Percentiles rank a stretch among this genome's conserved stretches.
Evolutionary conservation across 2,888 invertebrate species (phyloP).

Genomic region (Lasioglossum malachurum): DNA sequence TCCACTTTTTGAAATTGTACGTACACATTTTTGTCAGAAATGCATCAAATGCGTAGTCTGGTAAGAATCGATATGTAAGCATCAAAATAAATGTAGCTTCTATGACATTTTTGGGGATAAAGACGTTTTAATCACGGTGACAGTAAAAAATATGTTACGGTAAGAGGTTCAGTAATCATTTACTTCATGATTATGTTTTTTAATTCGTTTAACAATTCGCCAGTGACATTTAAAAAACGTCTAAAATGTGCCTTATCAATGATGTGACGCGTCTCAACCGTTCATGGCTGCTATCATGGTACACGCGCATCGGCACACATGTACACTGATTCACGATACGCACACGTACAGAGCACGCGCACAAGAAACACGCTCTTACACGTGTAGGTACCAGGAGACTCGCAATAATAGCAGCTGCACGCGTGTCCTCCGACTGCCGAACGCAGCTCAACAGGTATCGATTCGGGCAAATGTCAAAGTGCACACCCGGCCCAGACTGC

Average conservation of each 20-base stretch:
- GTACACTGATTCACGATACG: background rate
- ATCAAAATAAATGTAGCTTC: no score
- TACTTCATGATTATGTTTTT: no score
- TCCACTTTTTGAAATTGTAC: no score
- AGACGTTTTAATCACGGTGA: no score
- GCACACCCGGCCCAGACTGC: constrained; percentile 26
- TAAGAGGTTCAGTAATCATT: no score
- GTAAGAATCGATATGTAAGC: no score
- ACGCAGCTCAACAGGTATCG: constrained; percentile 72
- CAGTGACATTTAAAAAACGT: background rate
- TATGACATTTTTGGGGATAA: no score
- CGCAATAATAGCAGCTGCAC: constrained; percentile 58
- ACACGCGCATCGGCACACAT: background rate
- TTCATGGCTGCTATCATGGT: constrained; percentile 51
- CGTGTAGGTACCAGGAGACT: constrained; percentile 34
- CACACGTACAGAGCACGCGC: background rate
- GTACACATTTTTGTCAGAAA: no score
- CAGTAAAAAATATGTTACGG: no score
- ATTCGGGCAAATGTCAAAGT: constrained; percentile 64
- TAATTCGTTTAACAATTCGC: no score
- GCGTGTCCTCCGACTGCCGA: constrained; percentile 31
- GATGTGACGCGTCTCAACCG: background rate
- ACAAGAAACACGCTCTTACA: constrained; percentile 14
- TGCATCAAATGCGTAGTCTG: no score
- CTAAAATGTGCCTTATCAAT: background rate